Base-by-base conservation (phyloP, 2,113 vertebrate genomes). In the Gavia stellata region DNA sequence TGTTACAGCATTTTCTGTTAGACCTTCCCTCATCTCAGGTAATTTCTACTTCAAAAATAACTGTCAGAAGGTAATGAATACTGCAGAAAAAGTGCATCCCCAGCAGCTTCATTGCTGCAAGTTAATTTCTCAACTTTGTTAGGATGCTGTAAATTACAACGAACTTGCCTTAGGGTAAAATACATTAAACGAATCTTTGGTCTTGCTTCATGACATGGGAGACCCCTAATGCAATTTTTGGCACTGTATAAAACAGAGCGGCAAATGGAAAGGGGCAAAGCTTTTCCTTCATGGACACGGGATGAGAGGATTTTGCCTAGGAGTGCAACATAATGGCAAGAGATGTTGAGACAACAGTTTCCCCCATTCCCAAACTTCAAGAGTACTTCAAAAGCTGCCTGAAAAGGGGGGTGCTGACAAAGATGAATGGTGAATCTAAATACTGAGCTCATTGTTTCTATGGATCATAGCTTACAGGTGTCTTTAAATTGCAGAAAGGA, bases 101-200 rank as follows among this genome's bases (percentile, higher is more conserved):
- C 75, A 42, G n/a, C 86, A 74, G 11, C n/a, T 29, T 49, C 68
- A 36, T 45, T 53, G 72, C 89, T 92, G 58, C 62, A 85, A 83
- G 40, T 91, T 80, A 68, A 74, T 53, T 66, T 80, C 67, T 75
- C 63, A 23, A 5, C 50, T 93, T 90, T 14, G 14, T 86, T 63
- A 70, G 92, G 61, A 2, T 84, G 75, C 62, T 96, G 72, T 68
- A 72, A 96, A 92, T 84, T 53, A 62, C 75, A 88, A 34, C 58
- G 66, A 68, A 16, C 68, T 93, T 89, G 87, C 89, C 91, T 58
- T 63, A 70, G 96, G 96, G 62, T 90, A 58, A 93, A 96, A 93
- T 21, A 65, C 86, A 92, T 96, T 90, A 92, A 92, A 68, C 42
- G 45, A 81, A 63, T 71, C 65, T 92, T 91, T 50, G 45, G 38